Conservation (phyloP, 1,140 invertebrate genomes). For the Heliconius eleuchia region DNA sequence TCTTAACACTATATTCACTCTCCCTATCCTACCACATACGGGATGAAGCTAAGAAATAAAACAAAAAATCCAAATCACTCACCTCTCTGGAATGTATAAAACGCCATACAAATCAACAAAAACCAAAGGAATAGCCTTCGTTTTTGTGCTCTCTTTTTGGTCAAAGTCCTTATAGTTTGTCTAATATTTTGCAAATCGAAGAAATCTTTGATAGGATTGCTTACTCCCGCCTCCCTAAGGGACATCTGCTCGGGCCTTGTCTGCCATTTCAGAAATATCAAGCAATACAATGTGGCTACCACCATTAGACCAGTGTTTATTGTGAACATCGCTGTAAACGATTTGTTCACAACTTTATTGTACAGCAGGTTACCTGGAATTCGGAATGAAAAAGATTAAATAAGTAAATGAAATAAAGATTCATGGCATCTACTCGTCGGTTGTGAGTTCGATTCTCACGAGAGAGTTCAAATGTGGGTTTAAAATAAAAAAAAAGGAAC, state of each 20-base stretch:
- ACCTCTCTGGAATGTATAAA: conserved; percentile 90
- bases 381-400: background rate
- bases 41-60: too few species aligned
- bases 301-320: conserved; percentile 85
- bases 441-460: too few species aligned
- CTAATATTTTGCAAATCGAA: conserved; percentile 86
- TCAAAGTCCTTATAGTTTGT: conserved; percentile 83
- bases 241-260: conserved; percentile 84
- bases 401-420: too few species aligned
- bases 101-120: conserved; percentile 85
- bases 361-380: conserved; percentile 67
- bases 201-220: conserved; percentile 85
- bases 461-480: too few species aligned
- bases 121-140: conserved; percentile 84
- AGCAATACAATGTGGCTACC: conserved; percentile 84
- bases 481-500: too few species aligned
- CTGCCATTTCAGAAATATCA: conserved; percentile 84
- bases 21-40: too few species aligned
- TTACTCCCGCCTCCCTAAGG: conserved; percentile 78
- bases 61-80: conserved; percentile 14
- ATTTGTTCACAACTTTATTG: conserved; percentile 77
- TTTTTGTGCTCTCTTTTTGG: conserved; percentile 80
- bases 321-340: conserved; percentile 86
- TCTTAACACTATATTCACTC: too few species aligned
- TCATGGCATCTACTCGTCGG: too few species aligned